phyloP scores from a whole-genome alignment of 2,888 invertebrate genomes.

The Malthinus seriepunctatus region DNA sequence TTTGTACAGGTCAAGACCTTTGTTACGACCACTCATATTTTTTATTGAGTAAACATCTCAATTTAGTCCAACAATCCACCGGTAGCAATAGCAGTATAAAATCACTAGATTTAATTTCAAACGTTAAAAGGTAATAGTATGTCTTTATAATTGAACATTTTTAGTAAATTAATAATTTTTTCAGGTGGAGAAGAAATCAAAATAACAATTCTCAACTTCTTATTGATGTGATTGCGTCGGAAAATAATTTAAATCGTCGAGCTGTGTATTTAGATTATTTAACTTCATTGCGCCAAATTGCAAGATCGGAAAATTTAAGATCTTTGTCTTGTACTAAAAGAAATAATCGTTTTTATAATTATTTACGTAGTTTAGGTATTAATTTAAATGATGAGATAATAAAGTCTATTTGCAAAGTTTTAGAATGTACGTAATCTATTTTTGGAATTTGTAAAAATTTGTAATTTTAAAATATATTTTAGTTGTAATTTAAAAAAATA shows the following conservation, averaged over 20 bases:
- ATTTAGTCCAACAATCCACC: too few relatives aligned
- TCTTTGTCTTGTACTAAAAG: conserved; percentile 64
- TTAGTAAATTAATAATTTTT: conserved; percentile 31
- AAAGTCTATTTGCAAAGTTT: conserved; percentile 13
- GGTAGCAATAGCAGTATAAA: too few relatives aligned
- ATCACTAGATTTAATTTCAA: not conserved
- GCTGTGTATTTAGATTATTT: conserved; percentile 70
- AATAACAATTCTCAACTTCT: conserved; percentile 53
- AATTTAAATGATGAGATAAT: conserved; percentile 19
- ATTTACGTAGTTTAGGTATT: conserved; percentile 54
- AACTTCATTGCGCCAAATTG: conserved; percentile 68
- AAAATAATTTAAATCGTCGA: conserved; percentile 58
- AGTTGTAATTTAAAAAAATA: too few relatives aligned
- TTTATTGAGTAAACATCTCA: conserved; percentile 7
- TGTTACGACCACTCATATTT: conserved; percentile 17
- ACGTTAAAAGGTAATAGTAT: not conserved
- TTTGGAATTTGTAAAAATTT: too few relatives aligned
- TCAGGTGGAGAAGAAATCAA: conserved; percentile 57
- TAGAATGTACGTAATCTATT: not conserved
- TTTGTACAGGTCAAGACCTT: conserved; percentile 12
- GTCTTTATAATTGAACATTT: not conserved
- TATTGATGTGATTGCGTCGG: conserved; percentile 57
- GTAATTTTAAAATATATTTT: not conserved
- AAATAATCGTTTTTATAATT: conserved; percentile 77
- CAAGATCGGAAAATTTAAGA: conserved; percentile 68